Conservation (phyloP, 2,797 vertebrate genomes). For the Protosalanx chinensis region DNA sequence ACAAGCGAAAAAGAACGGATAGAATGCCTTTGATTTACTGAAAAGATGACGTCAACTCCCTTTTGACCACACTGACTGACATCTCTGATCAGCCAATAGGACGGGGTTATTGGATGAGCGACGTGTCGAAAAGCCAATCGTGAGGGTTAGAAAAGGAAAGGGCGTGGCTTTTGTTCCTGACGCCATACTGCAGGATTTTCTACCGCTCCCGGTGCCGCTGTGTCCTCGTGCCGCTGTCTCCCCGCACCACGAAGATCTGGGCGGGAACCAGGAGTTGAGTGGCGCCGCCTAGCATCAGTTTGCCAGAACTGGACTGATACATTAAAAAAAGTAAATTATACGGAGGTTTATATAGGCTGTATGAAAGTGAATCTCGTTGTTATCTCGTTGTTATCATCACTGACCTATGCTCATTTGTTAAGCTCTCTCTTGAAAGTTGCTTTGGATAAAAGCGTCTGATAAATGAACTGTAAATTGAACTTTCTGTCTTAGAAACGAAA, state of each 20-base stretch:
- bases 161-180: conserved; percentile 56
- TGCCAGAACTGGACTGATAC: too few species aligned
- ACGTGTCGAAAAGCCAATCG: conserved; percentile 56
- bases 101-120: conserved; percentile 25
- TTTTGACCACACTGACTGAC: conserved; percentile 52
- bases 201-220: conserved; percentile 59
- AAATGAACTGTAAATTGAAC: too few species aligned
- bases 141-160: background rate
- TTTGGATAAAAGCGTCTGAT: too few species aligned
- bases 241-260: conserved; percentile 43
- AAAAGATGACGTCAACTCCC: conserved; percentile 81
- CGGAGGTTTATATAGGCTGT: too few species aligned
- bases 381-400: too few species aligned
- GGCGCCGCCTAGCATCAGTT: conserved; percentile 56
- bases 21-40: conserved; percentile 72
- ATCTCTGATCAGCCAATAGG: conserved; percentile 49
- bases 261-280: conserved; percentile 36
- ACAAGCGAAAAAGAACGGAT: conserved; percentile 63
- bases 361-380: too few species aligned
- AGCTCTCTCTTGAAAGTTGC: too few species aligned
- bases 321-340: too few species aligned
- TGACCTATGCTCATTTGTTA: too few species aligned
- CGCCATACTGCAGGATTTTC: conserved; percentile 81
- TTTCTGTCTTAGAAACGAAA: too few species aligned
- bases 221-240: conserved; percentile 13